phyloP scores from a whole-genome alignment of 2,113 vertebrate genomes.

The Pteronura brasiliensis region DNA sequence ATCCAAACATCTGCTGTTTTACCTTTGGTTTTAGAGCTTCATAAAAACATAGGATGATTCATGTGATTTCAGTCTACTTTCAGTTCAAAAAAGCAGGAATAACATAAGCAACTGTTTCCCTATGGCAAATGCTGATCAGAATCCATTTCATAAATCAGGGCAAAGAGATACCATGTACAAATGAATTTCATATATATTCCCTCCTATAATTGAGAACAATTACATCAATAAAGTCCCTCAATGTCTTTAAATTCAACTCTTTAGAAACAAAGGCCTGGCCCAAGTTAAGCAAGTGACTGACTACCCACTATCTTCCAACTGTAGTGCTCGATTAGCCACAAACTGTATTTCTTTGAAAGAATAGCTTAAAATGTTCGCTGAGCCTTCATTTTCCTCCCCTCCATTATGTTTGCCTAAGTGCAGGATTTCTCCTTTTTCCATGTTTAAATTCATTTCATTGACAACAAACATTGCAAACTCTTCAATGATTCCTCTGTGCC shows the following conservation, averaged over 20 bases:
- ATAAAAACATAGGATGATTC: slow-evolving; percentile 42
- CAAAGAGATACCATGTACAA: not conserved
- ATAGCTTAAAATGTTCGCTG: slow-evolving; percentile 52
- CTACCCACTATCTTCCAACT: slow-evolving; percentile 9
- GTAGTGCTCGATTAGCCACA: slow-evolving; percentile 51
- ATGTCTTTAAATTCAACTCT: slow-evolving; percentile 45
- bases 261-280: slow-evolving; percentile 31
- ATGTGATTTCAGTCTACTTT: slow-evolving; percentile 10
- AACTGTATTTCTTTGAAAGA: slow-evolving; percentile 65
- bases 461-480: slow-evolving; percentile 26
- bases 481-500: slow-evolving; percentile 25
- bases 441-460: slow-evolving; percentile 66
- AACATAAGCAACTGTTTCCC: not conserved
- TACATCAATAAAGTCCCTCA: not conserved
- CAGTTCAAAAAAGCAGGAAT: not conserved
- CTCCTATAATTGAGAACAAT: slow-evolving; percentile 1
- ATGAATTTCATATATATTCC: not conserved
- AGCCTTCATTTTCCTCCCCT: slow-evolving; percentile 54
- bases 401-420: not conserved
- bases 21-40: slow-evolving; percentile 49
- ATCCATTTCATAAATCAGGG: slow-evolving; percentile 3
- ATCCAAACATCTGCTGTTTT: not conserved
- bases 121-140: not conserved
- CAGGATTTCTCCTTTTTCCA: slow-evolving; percentile 44
- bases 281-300: slow-evolving; percentile 31